Conservation (phyloP, 2,888 invertebrate genomes). For the Idaea dimidiata region DNA sequence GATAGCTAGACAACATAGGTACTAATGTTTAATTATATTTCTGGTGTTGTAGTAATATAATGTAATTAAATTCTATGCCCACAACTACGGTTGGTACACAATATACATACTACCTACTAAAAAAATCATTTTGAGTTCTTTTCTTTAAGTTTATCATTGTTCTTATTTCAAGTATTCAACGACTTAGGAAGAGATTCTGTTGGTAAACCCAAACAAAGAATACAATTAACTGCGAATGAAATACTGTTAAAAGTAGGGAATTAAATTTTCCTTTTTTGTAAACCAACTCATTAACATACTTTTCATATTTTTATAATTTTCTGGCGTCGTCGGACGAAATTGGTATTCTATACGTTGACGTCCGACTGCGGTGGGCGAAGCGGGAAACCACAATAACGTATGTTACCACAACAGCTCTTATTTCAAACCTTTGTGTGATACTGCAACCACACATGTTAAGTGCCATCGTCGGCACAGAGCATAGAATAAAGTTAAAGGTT, state of each 20-base stretch:
- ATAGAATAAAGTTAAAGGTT: neutral
- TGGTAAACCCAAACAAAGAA: neutral
- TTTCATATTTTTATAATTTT: neutral
- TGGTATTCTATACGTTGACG: constrained; percentile 12
- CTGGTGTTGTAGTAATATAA: neutral
- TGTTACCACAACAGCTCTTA: constrained; percentile 23
- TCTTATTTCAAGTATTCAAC: too few species aligned
- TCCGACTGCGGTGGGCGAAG: constrained; percentile 22
- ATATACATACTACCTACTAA: too few species aligned
- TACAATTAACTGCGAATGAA: neutral
- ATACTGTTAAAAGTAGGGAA: constrained; percentile 3
- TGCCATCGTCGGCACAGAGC: constrained; percentile 1
- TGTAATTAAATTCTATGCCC: too few species aligned
- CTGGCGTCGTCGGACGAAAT: constrained; percentile 1
- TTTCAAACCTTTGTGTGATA: constrained; percentile 14
- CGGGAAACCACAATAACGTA: constrained; percentile 19
- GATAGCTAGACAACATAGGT: neutral
- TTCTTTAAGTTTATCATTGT: neutral
- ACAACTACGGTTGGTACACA: neutral
- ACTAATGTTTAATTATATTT: neutral
- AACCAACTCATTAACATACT: neutral
- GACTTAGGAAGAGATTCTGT: neutral
- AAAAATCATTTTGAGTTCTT: neutral
- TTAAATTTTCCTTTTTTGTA: neutral
- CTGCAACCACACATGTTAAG: constrained; percentile 5